Evolutionary conservation across 1,140 invertebrate genomes (phyloP), one percentile per base, ranked within the genome.

Genomic region (Heliconius himera): DNA sequence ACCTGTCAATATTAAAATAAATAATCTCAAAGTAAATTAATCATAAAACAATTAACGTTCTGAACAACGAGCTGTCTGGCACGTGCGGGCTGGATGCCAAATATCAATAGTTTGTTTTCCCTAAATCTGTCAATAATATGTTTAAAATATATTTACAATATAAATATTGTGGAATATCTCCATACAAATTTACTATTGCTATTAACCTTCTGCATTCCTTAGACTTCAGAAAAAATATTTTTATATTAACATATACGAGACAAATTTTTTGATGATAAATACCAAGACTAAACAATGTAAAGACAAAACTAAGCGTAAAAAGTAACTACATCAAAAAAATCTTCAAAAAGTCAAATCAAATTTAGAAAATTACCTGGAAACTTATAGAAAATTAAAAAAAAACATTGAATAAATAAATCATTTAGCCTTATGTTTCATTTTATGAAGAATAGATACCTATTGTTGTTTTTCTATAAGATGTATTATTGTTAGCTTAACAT

Each of bases 111-210:
- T 38, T 70, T 76, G 38, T 76, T 75, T 75, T 76, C 60, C 38
- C 22, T 76, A 76, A 76, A 70, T 76, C 74, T 75, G 56, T 75
- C 74, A 75, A 66, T 56, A 38, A 26, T 38, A 3, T 18, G 74
- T 60, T 75, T 75, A 46, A 70, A 33, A 76, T 76, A 70, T 38
- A 33, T 76, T 51, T 70, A 70, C 60, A 70, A 70, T 70, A 54
- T 66, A 66, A 66, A 66, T 66, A 76, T 70, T 66, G 26, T 41
- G 22, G 11, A 70, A 76, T 70, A 46, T 54, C 56, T 76, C 38
- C 66, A 76, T 29, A 66, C 41, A 22, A 60, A 66, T n/a, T 75
- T n/a, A 66, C 54, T 60, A 33, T 75, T 75, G n/a, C 22, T 66
- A 66, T 9, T 66, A 66, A 66, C 60, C 60, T 66, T 66, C 22